These are phyloP conservation scores for Trematocara caparti DNA, from an alignment of 2,797 vertebrate genomes.

Conservation along the genomic window DNA sequence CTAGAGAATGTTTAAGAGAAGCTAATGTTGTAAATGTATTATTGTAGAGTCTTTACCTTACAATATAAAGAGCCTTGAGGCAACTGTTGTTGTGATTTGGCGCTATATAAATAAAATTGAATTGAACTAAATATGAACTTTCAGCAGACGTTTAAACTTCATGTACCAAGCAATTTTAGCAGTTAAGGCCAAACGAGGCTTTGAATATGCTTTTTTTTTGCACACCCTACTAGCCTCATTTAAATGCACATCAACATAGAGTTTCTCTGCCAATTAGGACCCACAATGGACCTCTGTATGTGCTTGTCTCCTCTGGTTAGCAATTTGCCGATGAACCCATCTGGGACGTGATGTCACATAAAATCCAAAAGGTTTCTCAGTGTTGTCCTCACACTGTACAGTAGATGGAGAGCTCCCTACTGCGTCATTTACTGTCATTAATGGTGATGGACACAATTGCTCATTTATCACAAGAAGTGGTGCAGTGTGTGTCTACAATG, in stretches of 20 bases:
- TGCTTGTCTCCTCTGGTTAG: background rate
- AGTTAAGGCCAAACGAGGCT: background rate
- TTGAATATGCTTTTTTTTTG: background rate
- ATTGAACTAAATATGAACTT: background rate
- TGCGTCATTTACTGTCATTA: conserved; percentile 55
- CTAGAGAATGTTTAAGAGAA: background rate
- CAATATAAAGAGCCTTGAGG: background rate
- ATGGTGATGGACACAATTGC: conserved; percentile 58
- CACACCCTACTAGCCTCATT: background rate
- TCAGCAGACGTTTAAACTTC: background rate
- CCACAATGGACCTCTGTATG: conserved; percentile 35
- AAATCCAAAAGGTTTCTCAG: conserved; percentile 22
- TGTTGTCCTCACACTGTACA: conserved; percentile 24
- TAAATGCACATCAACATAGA: background rate
- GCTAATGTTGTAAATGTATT: background rate
- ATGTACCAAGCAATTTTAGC: background rate
- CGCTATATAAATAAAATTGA: background rate
- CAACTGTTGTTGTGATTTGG: background rate
- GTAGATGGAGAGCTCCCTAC: conserved; percentile 26
- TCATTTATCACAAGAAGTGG: conserved; percentile 59
- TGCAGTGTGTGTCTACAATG: conserved; percentile 29
- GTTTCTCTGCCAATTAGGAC: background rate
- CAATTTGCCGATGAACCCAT: conserved; percentile 20
- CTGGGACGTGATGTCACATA: conserved; percentile 29
- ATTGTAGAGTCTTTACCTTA: background rate